Conservation (phyloP, 1,140 invertebrate species). For the Cydia fagiglandana region DNA sequence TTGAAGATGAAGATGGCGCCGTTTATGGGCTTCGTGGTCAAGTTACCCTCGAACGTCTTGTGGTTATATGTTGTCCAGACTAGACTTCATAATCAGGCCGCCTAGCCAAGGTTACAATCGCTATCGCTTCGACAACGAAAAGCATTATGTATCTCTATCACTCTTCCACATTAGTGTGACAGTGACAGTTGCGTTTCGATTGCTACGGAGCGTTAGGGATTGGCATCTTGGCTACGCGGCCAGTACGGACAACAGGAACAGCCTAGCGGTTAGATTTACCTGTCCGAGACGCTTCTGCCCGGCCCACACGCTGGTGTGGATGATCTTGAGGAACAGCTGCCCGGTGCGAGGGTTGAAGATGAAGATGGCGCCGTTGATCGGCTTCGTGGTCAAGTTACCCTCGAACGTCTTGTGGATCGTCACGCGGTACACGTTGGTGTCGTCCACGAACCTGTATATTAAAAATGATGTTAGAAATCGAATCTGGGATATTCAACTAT, state of each 20-base stretch:
- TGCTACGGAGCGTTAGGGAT: no score
- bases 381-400: constrained; percentile 99
- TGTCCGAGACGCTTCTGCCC: constrained; percentile 96
- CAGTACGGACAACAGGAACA: no score
- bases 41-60: constrained; percentile 99
- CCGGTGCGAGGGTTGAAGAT: constrained; percentile 99
- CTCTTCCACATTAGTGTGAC: no score
- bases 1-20: constrained; percentile 99
- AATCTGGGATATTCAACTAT: no score
- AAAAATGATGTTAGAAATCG: neutral
- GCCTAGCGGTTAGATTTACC: constrained; percentile 50
- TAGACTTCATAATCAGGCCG: no score
- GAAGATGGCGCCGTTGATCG: constrained; percentile 99
- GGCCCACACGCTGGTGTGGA: constrained; percentile 99
- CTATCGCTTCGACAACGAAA: no score
- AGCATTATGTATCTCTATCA: no score
- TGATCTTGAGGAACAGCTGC: constrained; percentile 99
- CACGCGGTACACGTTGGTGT: constrained; percentile 99
- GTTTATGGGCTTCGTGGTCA: constrained; percentile 99
- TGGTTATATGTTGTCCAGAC: no score
- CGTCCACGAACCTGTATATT: constrained; percentile 92
- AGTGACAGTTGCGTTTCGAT: no score
- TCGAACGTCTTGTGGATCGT: constrained; percentile 99
- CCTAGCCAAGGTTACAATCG: no score
- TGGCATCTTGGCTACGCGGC: no score